Evolutionary conservation across 2,888 invertebrate species (phyloP), one percentile per base, ranked within the genome.

Genomic region (Latrodectus hesperus): DNA sequence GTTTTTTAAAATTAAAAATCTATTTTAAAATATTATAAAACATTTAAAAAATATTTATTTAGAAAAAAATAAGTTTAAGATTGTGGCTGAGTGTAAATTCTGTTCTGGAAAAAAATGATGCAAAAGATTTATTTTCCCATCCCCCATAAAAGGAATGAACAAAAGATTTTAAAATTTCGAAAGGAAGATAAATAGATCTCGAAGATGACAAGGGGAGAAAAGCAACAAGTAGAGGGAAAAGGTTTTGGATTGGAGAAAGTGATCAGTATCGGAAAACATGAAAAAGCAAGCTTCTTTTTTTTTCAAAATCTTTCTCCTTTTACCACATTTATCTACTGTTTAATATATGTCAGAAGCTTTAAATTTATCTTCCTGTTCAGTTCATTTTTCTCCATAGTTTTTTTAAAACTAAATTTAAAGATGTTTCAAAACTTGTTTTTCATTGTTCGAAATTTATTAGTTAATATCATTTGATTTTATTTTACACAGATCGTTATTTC

Each of bases 221-320:
- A 78, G 80, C 85, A 85, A 85, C 85, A 85, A 85, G 85, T 85
- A 12, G 71, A 64, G 53, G 49, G 17, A 73, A 85, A 79, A 78
- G 79, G 79, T 26, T 73, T 55, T 73, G 60, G 67, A 79, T 74
- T 78, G 79, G 52, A 71, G 53, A 85, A 85, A 75, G 75, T 68
- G 74, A 71, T 79, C 60, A 60, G 60, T 12, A 9, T 16, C n/a
- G 10, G 22, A 38, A 67, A 84, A 72, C 72, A 72, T 26, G 22
- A 53, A 78, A 74, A 73, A 10, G 53, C 51, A 64, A 14, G 65
- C 68, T n/a, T 22, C 9, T 12, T 10, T 12, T 26, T n/a, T 49
- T 71, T 49, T 49, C 60, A 12, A 17, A 17, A 17, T 71, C 51
- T 71, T 71, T 71, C 49, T 14, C 17, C 22, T 68, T 22, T 68